Conservation (phyloP, 1,140 invertebrate species). For the Camponotus floridanus region DNA sequence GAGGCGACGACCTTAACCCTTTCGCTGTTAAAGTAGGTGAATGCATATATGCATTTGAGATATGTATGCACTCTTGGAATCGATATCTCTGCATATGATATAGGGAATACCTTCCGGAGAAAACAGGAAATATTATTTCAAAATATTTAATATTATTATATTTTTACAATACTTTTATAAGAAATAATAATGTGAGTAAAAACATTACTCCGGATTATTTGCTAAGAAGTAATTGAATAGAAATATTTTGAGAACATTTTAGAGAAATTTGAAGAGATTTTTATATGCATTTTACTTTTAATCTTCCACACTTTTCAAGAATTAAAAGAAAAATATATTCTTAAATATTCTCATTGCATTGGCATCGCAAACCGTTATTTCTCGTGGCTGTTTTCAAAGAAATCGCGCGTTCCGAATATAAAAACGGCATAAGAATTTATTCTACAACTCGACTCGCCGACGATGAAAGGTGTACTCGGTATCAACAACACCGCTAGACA, state of each 20-base stretch:
- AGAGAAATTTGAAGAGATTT: neutral
- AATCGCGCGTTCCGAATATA: conserved; percentile 67
- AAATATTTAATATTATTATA: conserved; percentile 17
- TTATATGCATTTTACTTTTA: neutral
- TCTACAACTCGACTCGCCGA: conserved; percentile 1
- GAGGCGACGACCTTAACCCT: conserved; percentile 56
- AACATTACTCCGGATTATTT: neutral
- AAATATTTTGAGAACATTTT: neutral
- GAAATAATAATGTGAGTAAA: neutral
- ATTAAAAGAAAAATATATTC: neutral
- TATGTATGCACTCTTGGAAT: conserved; percentile 27
- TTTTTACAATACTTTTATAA: neutral
- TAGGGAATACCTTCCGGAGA: neutral
- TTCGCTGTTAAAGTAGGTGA: conserved; percentile 38
- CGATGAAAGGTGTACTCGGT: conserved; percentile 6
- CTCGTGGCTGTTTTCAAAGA: conserved; percentile 44
- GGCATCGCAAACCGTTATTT: conserved; percentile 63
- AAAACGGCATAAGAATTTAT: conserved; percentile 63
- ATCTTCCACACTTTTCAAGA: neutral
- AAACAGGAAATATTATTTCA: neutral
- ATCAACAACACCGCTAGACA: conserved; percentile 25
- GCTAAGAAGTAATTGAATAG: neutral
- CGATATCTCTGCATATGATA: conserved; percentile 40
- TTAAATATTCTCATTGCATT: neutral
- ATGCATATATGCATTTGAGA: conserved; percentile 15